Evolutionary conservation across 2,113 vertebrate genomes (phyloP).

Genomic region (Chionodraco myersi): DNA sequence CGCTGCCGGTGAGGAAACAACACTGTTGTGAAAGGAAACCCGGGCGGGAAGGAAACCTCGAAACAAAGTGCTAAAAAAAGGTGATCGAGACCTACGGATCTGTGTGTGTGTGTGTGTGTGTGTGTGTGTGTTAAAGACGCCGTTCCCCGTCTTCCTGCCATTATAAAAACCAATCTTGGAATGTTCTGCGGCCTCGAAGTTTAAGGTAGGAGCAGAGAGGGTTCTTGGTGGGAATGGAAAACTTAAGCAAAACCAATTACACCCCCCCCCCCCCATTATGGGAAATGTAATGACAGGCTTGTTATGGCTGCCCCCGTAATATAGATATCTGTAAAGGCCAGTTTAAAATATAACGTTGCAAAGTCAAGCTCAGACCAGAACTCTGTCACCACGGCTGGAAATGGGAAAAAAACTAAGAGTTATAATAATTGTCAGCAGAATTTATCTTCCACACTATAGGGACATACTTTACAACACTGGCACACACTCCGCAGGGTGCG

Average conservation of each 20-base stretch:
- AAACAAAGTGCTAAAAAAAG: slow-evolving; percentile 75
- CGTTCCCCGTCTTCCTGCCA: slow-evolving; percentile 62
- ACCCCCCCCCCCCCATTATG: slow-evolving; percentile 42
- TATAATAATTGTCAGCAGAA: slow-evolving; percentile 31
- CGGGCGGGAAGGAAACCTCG: slow-evolving; percentile 72
- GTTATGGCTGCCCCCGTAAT: slow-evolving; percentile 41
- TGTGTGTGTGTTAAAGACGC: slow-evolving; percentile 27
- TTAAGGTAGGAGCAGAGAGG: slow-evolving; percentile 38
- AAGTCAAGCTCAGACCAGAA: slow-evolving; percentile 35
- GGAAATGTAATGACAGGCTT: slow-evolving; percentile 63
- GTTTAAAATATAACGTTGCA: slow-evolving; percentile 38
- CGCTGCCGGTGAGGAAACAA: slow-evolving; percentile 55
- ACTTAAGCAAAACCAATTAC: slow-evolving; percentile 55
- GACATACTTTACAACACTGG: slow-evolving; percentile 22
- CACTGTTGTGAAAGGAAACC: slow-evolving; percentile 60
- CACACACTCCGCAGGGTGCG: slow-evolving; percentile 4
- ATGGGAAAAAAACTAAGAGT: slow-evolving; percentile 33
- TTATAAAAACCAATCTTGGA: slow-evolving; percentile 62
- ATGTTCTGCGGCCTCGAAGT: slow-evolving; percentile 61
- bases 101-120: slow-evolving; percentile 23
- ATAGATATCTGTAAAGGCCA: slow-evolving; percentile 50
- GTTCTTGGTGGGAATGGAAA: slow-evolving; percentile 60
- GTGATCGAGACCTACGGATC: slow-evolving; percentile 39
- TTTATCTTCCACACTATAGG: slow-evolving; percentile 23
- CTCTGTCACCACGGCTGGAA: slow-evolving; percentile 4